A percentile compares a stretch with the other conserved stretches of the same genome.
Evolutionary conservation across 1,140 invertebrate species (phyloP).

Genomic region (Augochlora pura): DNA sequence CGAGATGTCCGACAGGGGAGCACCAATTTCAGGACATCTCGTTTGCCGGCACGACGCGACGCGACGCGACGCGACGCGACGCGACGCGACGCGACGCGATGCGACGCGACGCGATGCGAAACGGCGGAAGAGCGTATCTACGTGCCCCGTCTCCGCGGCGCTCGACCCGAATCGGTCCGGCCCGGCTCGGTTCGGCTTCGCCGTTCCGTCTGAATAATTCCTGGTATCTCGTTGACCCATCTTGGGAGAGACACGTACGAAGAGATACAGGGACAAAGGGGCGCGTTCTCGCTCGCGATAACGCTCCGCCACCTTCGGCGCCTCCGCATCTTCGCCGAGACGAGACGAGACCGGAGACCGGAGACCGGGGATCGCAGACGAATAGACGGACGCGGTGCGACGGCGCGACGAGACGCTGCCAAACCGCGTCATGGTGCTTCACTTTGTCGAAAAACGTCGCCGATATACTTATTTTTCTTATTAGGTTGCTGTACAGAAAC

Average conservation of each 20-base stretch:
- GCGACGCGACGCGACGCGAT: no score
- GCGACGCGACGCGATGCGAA: no score
- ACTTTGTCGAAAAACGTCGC: no score
- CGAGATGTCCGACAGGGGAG: conserved; percentile 31
- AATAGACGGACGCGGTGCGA: no score
- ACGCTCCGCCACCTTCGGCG: conserved; percentile 33
- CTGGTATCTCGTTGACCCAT: conserved; percentile 66
- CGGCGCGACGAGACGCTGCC: no score
- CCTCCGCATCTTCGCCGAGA: conserved; percentile 20
- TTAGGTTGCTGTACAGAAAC: no score
- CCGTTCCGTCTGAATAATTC: conserved; percentile 65
- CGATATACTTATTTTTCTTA: no score
- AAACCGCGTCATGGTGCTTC: no score
- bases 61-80: no score
- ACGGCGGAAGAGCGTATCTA: conserved; percentile 6
- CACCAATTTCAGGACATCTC: background rate
- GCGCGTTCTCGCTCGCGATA: conserved; percentile 1
- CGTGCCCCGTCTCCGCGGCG: conserved; percentile 2
- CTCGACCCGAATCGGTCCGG: background rate
- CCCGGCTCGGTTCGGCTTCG: conserved; percentile 19
- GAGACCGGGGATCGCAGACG: background rate
- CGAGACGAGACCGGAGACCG: background rate
- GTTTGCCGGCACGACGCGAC: background rate
- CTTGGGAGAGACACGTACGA: conserved; percentile 58
- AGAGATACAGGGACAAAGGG: conserved; percentile 4